Base-by-base conservation (phyloP, 2,888 invertebrate genomes). In the Caenorhabditis wallacei region DNA sequence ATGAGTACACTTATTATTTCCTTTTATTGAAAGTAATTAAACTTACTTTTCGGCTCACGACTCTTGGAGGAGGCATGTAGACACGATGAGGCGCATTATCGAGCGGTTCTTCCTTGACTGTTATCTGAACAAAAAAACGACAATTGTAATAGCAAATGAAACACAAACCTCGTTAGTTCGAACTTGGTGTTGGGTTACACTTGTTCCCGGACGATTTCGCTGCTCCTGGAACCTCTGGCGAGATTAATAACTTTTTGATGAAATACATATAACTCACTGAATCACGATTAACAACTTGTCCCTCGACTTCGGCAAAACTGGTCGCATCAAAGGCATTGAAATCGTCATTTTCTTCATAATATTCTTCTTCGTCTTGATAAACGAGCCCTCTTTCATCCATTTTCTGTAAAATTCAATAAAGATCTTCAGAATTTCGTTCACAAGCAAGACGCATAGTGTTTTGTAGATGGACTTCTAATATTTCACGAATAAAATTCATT, bases 301-400 rank as follows among this genome's bases (percentile, higher is more conserved):
- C 85, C 70, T 80, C 43, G 4, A 76, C 74, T 64, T 81, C 81
- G 4, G 82, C 69, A 20, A 71, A 80, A 48, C 74, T 79, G 1
- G 46, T 64, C 20, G 59, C 43, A 16, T 43, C 82, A 18, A 37
- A 83, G 40, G 72, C 69, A 22, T 82, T 81, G 22, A 68, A 82
- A 0, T 78, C 64, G 26, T 71, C 82, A 10, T 63, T 35, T 43
- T 81, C 80, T 4, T 84, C 84, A 57, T 71, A 80, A 40, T 61
- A 81, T 54, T 80, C 71, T 18, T 66, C 84, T 20, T 81, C 80
- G 16, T 80, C 80, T 53, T 66, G 72, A 53, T 72, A 82, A 30
- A 78, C 66, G 0, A 80, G 48, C 11, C 56, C 80, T 8, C 59
- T 56, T 2, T 69, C 71, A 7, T 84, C 57, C 78, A 79, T 78